phyloP scores from a whole-genome alignment of 2,113 vertebrate species.

The Cinclus cinclus region DNA sequence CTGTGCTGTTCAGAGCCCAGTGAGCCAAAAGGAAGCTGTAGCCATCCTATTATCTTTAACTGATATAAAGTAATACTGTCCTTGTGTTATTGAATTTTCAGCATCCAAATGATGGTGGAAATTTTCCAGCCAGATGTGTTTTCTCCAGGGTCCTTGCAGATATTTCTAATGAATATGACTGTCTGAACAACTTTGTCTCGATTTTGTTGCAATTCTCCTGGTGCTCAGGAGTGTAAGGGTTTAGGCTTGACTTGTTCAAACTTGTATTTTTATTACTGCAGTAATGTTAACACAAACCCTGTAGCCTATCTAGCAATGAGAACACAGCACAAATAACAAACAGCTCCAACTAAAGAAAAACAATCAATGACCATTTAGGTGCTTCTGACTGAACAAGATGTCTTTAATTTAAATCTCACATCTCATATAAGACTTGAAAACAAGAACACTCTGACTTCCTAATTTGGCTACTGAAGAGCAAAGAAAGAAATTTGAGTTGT shows the following conservation, averaged over 20 bases:
- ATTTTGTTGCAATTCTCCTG: not conserved
- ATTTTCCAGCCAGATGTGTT: not conserved
- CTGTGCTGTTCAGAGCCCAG: not conserved
- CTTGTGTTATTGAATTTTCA: not conserved
- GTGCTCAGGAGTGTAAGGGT: not conserved
- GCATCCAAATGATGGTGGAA: not conserved
- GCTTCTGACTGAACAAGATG: conserved; percentile 51
- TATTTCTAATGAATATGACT: not conserved
- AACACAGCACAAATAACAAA: not conserved
- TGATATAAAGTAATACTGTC: not conserved
- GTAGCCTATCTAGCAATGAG: not conserved
- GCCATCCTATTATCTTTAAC: not conserved
- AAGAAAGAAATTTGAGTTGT: not conserved
- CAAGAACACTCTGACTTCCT: conserved; percentile 12
- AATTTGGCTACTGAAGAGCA: conserved; percentile 4
- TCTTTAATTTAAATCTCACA: conserved; percentile 56
- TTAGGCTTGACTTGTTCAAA: not conserved
- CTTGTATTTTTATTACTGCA: not conserved
- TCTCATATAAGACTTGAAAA: not conserved
- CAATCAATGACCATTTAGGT: conserved; percentile 52
- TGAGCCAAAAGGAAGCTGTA: not conserved
- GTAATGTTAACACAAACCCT: not conserved
- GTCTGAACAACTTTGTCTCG: not conserved
- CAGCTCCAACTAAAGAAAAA: not conserved
- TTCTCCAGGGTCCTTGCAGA: not conserved